A percentile compares a stretch with the other conserved stretches of the same genome.
phyloP scores from a whole-genome alignment of 1,140 invertebrate species.

The Temnothorax longispinosus region DNA sequence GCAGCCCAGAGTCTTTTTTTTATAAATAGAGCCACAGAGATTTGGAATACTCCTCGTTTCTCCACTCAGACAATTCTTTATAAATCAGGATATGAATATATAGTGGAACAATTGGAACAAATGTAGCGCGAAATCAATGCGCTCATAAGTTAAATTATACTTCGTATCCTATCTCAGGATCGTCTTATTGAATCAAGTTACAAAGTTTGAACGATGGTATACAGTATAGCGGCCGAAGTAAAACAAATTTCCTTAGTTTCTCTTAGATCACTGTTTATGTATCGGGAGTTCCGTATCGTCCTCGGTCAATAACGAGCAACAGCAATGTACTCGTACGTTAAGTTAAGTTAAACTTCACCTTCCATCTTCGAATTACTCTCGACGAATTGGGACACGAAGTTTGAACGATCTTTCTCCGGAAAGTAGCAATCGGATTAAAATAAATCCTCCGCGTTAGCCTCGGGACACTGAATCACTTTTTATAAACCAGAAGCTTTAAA shows the following conservation, averaged over 20 bases:
- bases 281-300: conserved; percentile 14
- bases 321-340: conserved; percentile 22
- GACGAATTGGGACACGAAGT: conserved; percentile 41
- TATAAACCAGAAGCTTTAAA: not conserved
- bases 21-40: not conserved
- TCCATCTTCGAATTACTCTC: conserved; percentile 21
- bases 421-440: conserved; percentile 20
- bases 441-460: conserved; percentile 9
- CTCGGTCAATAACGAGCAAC: not conserved
- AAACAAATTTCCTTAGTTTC: conserved; percentile 31
- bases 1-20: not conserved
- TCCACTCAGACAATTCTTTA: not conserved
- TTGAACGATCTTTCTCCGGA: not conserved
- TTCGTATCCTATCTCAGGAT: not conserved
- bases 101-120: not conserved
- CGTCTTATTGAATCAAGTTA: conserved; percentile 43
- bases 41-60: not conserved
- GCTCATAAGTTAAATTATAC: conserved; percentile 27
- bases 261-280: conserved; percentile 22
- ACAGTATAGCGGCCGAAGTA: not conserved
- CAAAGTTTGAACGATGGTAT: conserved; percentile 20
- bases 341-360: conserved; percentile 36
- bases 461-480: conserved; percentile 22
- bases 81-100: not conserved
- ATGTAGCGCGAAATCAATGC: not conserved